Percentiles rank a stretch among this genome's conserved stretches.
Evolutionary conservation across 2,797 vertebrate species (phyloP).

Genomic region (Acridotheres tristis): DNA sequence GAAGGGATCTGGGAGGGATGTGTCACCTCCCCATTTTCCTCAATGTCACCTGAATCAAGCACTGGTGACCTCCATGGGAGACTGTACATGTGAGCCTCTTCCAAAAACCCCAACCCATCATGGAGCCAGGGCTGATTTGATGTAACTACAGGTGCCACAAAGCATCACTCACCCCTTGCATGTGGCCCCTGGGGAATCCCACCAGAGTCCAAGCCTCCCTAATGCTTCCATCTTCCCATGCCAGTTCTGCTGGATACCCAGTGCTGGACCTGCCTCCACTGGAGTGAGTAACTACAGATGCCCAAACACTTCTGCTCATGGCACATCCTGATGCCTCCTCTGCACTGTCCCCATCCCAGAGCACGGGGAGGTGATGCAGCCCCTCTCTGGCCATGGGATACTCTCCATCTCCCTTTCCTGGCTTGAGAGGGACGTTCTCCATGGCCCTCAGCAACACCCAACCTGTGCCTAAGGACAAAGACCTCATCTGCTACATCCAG

Average conservation of each 20-base stretch:
- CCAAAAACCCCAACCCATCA: neutral
- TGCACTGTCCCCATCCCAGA: fast-evolving
- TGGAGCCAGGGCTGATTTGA: neutral
- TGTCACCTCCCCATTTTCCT: neutral
- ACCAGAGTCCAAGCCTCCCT: fast-evolving
- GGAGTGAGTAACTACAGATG: neutral
- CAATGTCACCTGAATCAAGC: neutral
- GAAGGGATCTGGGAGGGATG: neutral
- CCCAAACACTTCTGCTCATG: fast-evolving
- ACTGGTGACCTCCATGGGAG: neutral
- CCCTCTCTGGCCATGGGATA: fast-evolving
- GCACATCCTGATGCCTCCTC: fast-evolving
- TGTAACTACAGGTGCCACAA: neutral
- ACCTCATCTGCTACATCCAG: neutral
- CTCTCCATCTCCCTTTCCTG: neutral
- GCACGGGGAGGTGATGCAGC: fast-evolving
- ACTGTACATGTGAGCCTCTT: neutral
- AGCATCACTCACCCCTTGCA: neutral
- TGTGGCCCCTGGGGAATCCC: fast-evolving
- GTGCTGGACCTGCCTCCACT: neutral
- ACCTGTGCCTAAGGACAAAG: neutral
- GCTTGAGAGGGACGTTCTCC: neutral
- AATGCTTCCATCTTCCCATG: neutral
- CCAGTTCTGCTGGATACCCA: neutral
- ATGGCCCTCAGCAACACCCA: fast-evolving